Percentiles rank a stretch among this genome's conserved stretches.
These are phyloP conservation scores for Chalcis sispes DNA, from an alignment of 2,888 invertebrate genomes.

Conservation along the genomic window DNA sequence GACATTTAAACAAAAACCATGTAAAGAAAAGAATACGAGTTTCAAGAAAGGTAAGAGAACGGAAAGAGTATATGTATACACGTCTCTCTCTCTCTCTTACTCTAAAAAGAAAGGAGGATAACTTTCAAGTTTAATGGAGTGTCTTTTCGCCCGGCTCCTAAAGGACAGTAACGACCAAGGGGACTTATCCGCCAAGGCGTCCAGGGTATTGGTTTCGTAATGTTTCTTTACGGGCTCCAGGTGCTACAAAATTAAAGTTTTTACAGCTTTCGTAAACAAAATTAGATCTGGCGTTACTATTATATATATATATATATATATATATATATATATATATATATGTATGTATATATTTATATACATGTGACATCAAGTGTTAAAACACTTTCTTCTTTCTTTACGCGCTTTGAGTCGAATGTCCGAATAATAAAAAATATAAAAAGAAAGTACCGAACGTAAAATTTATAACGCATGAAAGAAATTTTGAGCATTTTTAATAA, in stretches of 20 bases:
- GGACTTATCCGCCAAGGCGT: background rate
- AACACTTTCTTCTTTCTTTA: too few species aligned
- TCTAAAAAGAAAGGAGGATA: slow-evolving; percentile 26
- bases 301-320: too few species aligned
- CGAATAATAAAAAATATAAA: too few species aligned
- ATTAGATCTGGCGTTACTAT: slow-evolving; percentile 19
- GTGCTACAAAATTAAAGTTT: slow-evolving; percentile 32
- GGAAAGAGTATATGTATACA: too few species aligned
- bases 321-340: too few species aligned
- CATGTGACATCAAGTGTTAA: too few species aligned
- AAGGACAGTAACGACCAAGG: slow-evolving; percentile 23
- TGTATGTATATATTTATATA: too few species aligned
- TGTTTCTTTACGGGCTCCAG: slow-evolving; percentile 44
- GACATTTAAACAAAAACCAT: too few species aligned
- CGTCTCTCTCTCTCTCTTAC: background rate
- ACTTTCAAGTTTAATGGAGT: slow-evolving; percentile 43
- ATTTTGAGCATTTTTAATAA: too few species aligned
- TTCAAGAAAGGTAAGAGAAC: background rate
- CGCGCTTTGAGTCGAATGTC: too few species aligned
- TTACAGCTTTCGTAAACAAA: slow-evolving; percentile 22
- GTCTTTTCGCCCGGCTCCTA: slow-evolving; percentile 15
- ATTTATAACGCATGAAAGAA: too few species aligned
- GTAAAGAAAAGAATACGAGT: slow-evolving; percentile 7
- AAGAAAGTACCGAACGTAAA: too few species aligned
- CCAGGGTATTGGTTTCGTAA: slow-evolving; percentile 36